Percentiles rank a stretch among this genome's conserved stretches.
Conservation (phyloP, 2,113 vertebrate species). For the Rattus rattus region DNA sequence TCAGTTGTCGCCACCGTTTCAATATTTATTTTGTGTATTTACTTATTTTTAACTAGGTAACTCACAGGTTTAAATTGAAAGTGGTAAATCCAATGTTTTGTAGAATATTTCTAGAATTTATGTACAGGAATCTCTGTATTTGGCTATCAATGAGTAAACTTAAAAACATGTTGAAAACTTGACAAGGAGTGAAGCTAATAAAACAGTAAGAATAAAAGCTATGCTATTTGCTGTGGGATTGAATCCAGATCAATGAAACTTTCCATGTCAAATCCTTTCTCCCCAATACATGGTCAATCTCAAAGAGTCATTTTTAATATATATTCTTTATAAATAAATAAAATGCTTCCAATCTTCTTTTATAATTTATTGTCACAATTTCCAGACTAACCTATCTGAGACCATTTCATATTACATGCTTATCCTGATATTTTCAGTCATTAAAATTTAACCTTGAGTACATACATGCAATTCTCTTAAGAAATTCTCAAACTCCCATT, state of each 20-base stretch:
- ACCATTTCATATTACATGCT: conserved; percentile 3
- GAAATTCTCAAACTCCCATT: background rate
- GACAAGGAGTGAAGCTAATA: background rate
- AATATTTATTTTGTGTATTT: background rate
- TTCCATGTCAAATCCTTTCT: background rate
- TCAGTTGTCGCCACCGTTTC: background rate
- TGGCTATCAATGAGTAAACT: background rate
- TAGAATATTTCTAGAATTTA: conserved; percentile 39
- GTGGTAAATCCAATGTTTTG: background rate
- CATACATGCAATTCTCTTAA: background rate
- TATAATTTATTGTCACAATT: background rate
- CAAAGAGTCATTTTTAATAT: background rate
- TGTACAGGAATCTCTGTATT: background rate
- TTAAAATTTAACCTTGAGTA: conserved; percentile 5
- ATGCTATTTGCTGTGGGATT: background rate
- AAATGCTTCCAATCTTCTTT: background rate
- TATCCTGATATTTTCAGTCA: conserved; percentile 41
- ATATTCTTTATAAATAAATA: background rate
- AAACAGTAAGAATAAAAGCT: background rate
- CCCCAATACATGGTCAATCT: background rate
- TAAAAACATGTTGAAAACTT: background rate
- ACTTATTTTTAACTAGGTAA: background rate
- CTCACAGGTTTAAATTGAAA: background rate
- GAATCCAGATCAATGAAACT: conserved; percentile 20
- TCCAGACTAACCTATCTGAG: conserved; percentile 20